Percentiles rank a stretch among this genome's conserved stretches.
Conservation (phyloP, 2,113 vertebrate species). For the Platycercus adscitus region DNA sequence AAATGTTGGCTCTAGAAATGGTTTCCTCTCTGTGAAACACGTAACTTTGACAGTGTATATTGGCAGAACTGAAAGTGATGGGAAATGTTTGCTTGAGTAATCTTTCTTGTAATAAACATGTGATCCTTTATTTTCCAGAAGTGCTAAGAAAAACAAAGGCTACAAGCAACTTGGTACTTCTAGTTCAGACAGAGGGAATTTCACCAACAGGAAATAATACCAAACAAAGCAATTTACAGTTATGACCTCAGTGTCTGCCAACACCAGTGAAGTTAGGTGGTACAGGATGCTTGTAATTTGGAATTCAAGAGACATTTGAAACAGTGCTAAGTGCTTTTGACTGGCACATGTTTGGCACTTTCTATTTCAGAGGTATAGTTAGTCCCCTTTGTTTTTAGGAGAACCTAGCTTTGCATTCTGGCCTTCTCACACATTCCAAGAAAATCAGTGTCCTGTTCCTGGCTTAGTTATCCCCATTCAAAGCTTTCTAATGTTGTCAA, state of each 20-base stretch:
- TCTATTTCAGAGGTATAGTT: not conserved
- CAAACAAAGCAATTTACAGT: not conserved
- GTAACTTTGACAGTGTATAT: not conserved
- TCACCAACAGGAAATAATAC: not conserved
- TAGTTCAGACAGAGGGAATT: not conserved
- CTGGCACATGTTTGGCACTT: not conserved
- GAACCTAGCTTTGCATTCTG: not conserved
- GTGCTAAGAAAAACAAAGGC: not conserved
- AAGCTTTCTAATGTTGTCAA: not conserved
- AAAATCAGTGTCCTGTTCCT: not conserved
- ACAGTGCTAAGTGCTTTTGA: not conserved
- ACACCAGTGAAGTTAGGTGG: not conserved
- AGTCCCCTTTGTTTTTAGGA: not conserved
- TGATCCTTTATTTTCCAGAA: conserved; percentile 8
- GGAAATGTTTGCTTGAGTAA: not conserved
- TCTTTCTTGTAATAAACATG: not conserved
- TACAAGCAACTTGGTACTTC: not conserved
- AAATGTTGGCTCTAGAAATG: not conserved
- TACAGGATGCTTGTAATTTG: not conserved
- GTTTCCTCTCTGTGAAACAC: not conserved
- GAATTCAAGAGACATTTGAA: not conserved
- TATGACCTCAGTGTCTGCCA: not conserved
- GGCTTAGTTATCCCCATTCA: not conserved
- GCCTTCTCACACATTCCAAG: not conserved
- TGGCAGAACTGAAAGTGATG: not conserved